phyloP scores from a whole-genome alignment of 2,113 vertebrate species.

The Myrmecobius fasciatus region DNA sequence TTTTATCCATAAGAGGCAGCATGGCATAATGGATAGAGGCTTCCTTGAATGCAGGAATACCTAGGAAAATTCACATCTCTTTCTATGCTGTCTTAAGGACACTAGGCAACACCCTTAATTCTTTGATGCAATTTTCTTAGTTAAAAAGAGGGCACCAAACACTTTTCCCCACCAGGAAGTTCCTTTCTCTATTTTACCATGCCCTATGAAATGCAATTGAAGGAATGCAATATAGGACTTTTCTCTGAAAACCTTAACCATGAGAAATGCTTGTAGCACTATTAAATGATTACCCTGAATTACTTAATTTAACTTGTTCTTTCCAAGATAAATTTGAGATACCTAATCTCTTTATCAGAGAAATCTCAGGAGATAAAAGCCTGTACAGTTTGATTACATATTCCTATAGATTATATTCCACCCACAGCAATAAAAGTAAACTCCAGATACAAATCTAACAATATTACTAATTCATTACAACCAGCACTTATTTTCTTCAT shows the following conservation, averaged over 20 bases:
- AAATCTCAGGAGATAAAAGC: conserved; percentile 74
- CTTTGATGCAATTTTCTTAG: neutral
- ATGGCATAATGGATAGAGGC: conserved; percentile 41
- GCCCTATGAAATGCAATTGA: conserved; percentile 46
- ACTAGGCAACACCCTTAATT: neutral
- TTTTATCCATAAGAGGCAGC: conserved; percentile 59
- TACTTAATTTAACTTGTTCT: conserved; percentile 73
- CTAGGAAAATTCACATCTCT: neutral
- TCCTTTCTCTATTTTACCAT: neutral
- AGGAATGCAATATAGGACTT: conserved; percentile 40
- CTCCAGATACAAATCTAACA: conserved; percentile 79
- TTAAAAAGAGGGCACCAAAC: neutral
- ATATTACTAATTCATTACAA: conserved; percentile 84
- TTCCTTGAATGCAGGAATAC: neutral
- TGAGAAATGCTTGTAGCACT: conserved; percentile 55
- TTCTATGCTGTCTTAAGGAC: neutral
- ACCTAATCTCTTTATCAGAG: conserved; percentile 72
- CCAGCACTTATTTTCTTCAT: conserved; percentile 82
- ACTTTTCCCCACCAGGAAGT: neutral
- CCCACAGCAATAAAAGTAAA: conserved; percentile 79
- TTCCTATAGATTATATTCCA: conserved; percentile 78
- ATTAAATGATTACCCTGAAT: conserved; percentile 71
- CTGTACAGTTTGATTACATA: conserved; percentile 74
- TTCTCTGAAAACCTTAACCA: conserved; percentile 54
- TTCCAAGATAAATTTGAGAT: conserved; percentile 77